Percentiles rank a stretch among this genome's conserved stretches.
Conservation (phyloP, 2,888 invertebrate genomes). For the Eupithecia insigniata region DNA sequence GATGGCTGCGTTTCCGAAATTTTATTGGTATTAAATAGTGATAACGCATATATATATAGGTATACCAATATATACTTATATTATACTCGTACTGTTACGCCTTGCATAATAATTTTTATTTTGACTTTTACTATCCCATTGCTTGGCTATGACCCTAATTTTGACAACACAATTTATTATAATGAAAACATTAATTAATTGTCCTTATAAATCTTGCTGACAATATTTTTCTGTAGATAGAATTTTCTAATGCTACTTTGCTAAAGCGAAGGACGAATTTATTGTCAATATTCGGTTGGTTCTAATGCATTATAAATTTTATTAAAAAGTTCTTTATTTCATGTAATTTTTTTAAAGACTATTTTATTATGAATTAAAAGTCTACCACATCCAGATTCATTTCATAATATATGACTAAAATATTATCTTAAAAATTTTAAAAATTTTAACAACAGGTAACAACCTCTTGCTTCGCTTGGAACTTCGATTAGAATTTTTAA, state of each 20-base stretch:
- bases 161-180: background rate
- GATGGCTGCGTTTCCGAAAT: too few species aligned
- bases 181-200: background rate
- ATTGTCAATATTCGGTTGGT: slow-evolving; percentile 75
- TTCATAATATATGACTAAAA: background rate
- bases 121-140: background rate
- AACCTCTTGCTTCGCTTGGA: background rate
- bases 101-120: too few species aligned
- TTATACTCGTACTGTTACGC: too few species aligned
- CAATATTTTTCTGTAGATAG: slow-evolving; percentile 25
- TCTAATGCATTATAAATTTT: slow-evolving; percentile 40
- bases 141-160: background rate
- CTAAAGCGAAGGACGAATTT: slow-evolving; percentile 83
- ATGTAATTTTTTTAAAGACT: background rate
- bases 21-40: too few species aligned
- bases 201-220: slow-evolving; percentile 11
- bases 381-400: background rate
- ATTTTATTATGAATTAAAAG: background rate
- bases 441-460: background rate
- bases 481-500: background rate
- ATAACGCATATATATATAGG: too few species aligned
- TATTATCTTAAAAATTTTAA: background rate
- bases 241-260: slow-evolving; percentile 57
- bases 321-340: background rate
- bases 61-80: too few species aligned